Percentiles rank a stretch among this genome's conserved stretches.
Evolutionary conservation across 2,113 vertebrate species (phyloP).

Genomic region (Vulpes lagopus): DNA sequence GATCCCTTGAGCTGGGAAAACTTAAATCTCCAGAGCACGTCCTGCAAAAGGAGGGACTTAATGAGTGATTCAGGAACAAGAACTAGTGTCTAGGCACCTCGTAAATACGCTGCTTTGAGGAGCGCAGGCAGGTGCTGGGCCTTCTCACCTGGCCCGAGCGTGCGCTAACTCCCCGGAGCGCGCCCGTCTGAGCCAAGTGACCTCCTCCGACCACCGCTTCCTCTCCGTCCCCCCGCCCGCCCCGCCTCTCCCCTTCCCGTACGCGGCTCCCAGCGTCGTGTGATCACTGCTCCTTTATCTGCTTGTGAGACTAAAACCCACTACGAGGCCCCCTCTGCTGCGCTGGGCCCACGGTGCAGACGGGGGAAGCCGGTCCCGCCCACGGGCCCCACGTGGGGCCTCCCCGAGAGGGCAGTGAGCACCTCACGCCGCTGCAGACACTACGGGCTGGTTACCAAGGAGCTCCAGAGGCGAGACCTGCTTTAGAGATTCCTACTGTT

Average conservation of each 20-base stretch:
- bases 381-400: neutral
- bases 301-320: neutral
- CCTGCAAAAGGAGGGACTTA: slow-evolving; percentile 85
- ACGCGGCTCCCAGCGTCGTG: neutral
- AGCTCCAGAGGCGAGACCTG: neutral
- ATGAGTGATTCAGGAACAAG: neutral
- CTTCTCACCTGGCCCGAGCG: neutral
- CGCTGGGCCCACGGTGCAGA: neutral
- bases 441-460: neutral
- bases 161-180: no score
- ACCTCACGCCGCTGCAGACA: neutral
- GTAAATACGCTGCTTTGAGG: neutral
- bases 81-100: neutral
- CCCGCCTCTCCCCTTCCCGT: neutral
- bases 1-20: slow-evolving; percentile 98
- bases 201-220: neutral
- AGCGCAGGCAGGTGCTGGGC: neutral
- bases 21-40: slow-evolving; percentile 94
- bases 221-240: neutral
- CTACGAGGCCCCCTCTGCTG: neutral
- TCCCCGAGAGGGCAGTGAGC: neutral
- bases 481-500: neutral
- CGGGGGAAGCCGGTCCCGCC: neutral
- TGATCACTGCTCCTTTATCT: neutral
- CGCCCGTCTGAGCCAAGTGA: neutral